Base-by-base conservation (phyloP, 2,888 invertebrate genomes). In the Chydorus sphaericus region DNA sequence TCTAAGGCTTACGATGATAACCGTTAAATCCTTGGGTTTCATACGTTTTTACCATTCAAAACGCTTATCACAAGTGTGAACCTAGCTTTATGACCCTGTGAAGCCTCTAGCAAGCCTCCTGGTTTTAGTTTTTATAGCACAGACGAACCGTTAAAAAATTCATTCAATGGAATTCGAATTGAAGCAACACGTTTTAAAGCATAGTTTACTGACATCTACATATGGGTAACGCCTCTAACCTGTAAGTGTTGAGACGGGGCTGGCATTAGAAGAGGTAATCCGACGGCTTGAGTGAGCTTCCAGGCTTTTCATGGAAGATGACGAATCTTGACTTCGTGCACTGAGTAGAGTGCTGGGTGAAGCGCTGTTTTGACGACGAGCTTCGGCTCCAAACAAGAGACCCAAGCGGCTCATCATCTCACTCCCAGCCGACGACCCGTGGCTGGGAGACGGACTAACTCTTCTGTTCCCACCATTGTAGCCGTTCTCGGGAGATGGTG, bases 201-300 rank as follows among this genome's bases (percentile, higher is more conserved):
- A n/a, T n/a, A 36, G 2, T 36, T 36, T 3, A 2, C 16, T 36
- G 14, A 36, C 3, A 16, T 14, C 2, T 4, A 36, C n/a, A 16
- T 14, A 37, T 26, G 11, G 37, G 30, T 56, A n/a, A n/a, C n/a
- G n/a, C n/a, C n/a, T n/a, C n/a, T 57, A 59, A 74, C 74, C 89
- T 3, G 89, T 89, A 39, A 90, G 73, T 0, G 89, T 90, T 29
- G 89, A 89, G n/a, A 90, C 82, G 55, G 89, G 89, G 67, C 89
- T 89, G 36, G 87, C 86, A 64, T 88, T 88, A 26, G 33, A 36
- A 8, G 52, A 52, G 7, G 52, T 26, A 30, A 50, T 18, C n/a
- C 33, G 33, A 6, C 20, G n/a, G n/a, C 23, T 31, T 3, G 31
- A 18, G 7, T 23, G 52, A 20, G 16, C 36, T 18, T 36, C 52